A percentile compares a stretch with the other conserved stretches of the same genome.
Conservation (phyloP, 2,888 invertebrate genomes). For the Xiphydria camelus region DNA sequence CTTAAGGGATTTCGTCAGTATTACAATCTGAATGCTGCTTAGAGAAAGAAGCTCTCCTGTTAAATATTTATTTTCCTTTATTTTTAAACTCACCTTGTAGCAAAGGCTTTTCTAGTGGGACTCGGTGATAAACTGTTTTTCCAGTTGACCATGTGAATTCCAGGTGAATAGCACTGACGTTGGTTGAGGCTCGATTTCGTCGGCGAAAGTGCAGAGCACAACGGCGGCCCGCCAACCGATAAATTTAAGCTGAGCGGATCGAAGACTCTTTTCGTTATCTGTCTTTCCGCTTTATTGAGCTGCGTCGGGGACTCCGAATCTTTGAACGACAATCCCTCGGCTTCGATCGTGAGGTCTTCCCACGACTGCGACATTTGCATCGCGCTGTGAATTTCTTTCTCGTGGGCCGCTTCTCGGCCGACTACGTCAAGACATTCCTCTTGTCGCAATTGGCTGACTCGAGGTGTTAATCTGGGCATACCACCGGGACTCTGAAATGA, state of each 20-base stretch:
- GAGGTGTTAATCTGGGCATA: constrained; percentile 72
- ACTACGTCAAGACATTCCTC: constrained; percentile 85
- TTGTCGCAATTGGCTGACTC: constrained; percentile 85
- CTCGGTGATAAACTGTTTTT: constrained; percentile 73
- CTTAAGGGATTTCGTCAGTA: too few relatives aligned
- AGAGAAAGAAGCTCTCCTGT: too few relatives aligned
- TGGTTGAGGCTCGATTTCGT: constrained; percentile 59
- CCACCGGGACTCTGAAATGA: constrained; percentile 61
- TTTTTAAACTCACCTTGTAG: constrained; percentile 62
- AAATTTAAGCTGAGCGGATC: constrained; percentile 57
- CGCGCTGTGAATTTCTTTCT: constrained; percentile 86
- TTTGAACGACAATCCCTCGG: constrained; percentile 60
- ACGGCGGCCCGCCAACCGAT: constrained; percentile 57
- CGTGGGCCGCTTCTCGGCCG: constrained; percentile 88
- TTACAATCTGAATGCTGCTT: too few relatives aligned
- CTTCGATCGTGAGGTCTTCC: constrained; percentile 84
- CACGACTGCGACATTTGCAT: constrained; percentile 95
- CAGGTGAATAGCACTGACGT: constrained; percentile 64
- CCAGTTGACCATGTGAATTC: constrained; percentile 60
- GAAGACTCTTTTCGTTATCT: constrained; percentile 46
- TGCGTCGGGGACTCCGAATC: constrained; percentile 50
- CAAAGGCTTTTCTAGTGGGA: constrained; percentile 81
- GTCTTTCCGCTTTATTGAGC: constrained; percentile 41
- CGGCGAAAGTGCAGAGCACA: constrained; percentile 67
- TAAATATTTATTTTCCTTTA: too few relatives aligned